Base-by-base conservation (phyloP, 2,888 invertebrate species). In the Monoplex corrugatus region DNA sequence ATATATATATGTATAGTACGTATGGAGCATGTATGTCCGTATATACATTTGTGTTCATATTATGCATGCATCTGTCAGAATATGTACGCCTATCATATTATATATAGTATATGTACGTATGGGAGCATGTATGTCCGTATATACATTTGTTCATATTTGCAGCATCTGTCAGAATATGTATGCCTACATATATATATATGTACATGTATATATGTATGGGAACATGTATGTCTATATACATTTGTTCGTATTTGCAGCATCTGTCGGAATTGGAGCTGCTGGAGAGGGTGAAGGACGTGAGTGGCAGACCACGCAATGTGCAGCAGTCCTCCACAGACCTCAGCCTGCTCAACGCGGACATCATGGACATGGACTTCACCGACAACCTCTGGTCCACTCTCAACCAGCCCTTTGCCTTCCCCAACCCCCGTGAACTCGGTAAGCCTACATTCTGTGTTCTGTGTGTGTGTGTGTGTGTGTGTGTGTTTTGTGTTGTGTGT, bases 341-440 rank as follows among this genome's bases (percentile, higher is more conserved):
- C 5, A 90, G 90, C 82, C 85, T 91, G 38, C 92, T 92, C 87
- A 91, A 92, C 13, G 91, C 93, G 13, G 95, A 95, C 88, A 90
- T 93, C 80, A 92, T 93, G 91, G 94, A 95, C 89, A 96, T 96
- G 93, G 96, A 96, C 89, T 96, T 96, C 91, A 95, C 95, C 23
- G 96, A 96, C 93, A 95, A 95, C 23, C 93, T 96, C 28, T 96
- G 96, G 92, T 95, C 96, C n/a, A 95, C 95, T 32, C 94, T 96
- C 85, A 96, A 95, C 89, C 96, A 98, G 96, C 88, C 88, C 32
- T 88, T 88, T 57, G 38, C 88, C 32, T 88, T 88, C 82, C 99
- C 99, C 23, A 99, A 99, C 97, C 98, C 98, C 88, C 97, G 98
- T 96, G 99, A 99, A 97, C 98, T 99, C 93, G 98, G 99, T 99